These are phyloP conservation scores for Parnassius orleans DNA, from an alignment of 2,888 invertebrate genomes.

Conservation along the genomic window DNA sequence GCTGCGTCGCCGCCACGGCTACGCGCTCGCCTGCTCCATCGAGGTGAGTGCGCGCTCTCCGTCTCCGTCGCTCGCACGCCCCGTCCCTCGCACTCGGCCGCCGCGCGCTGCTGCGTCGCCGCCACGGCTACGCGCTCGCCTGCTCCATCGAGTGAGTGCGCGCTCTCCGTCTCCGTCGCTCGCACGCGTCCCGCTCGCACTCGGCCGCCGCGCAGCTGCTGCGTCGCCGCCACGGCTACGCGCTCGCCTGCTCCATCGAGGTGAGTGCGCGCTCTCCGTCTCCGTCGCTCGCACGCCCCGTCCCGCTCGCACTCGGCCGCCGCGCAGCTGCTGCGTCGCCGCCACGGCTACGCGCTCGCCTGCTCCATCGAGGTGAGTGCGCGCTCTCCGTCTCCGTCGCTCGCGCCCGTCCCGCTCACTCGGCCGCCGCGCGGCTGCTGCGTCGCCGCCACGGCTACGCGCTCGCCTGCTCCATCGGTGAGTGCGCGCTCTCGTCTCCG, in stretches of 20 bases:
- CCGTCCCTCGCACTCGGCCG: conserved; percentile 37
- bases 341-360: not conserved
- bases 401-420: conserved; percentile 35
- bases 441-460: conserved; percentile 61
- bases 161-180: too few species aligned
- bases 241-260: too few species aligned
- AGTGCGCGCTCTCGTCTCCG: too few species aligned
- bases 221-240: too few species aligned
- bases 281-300: not conserved
- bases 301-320: not conserved
- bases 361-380: not conserved
- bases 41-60: too few species aligned
- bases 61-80: too few species aligned
- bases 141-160: conserved; percentile 37
- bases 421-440: conserved; percentile 45
- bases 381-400: not conserved
- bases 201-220: too few species aligned
- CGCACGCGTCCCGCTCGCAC: too few species aligned
- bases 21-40: not conserved
- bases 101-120: conserved; percentile 46
- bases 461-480: conserved; percentile 43
- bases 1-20: not conserved
- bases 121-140: conserved; percentile 61
- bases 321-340: not conserved
- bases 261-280: too few species aligned